Evolutionary conservation across 2,888 invertebrate genomes (phyloP).

Genomic region (Himalopsyche kuldschensis): DNA sequence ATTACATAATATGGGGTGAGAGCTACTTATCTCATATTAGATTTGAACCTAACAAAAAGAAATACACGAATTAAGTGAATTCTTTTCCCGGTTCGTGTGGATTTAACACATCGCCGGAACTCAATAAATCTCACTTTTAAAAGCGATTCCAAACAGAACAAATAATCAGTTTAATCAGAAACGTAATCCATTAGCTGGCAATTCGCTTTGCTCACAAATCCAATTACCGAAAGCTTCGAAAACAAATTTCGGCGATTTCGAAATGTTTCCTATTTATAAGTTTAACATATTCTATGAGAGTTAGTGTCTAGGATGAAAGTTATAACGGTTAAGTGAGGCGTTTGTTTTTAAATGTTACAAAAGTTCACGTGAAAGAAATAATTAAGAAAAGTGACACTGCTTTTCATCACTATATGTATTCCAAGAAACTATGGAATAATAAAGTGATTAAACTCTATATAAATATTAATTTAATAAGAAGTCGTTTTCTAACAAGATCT

Average conservation of each 20-base stretch:
- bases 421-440: too few relatives aligned
- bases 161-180: neutral
- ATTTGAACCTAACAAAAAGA: neutral
- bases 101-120: neutral
- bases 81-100: neutral
- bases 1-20: too few relatives aligned
- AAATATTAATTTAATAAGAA: too few relatives aligned
- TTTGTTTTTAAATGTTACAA: too few relatives aligned
- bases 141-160: neutral
- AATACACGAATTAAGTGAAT: neutral
- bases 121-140: neutral
- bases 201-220: neutral
- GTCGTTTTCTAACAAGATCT: too few relatives aligned
- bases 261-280: neutral
- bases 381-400: too few relatives aligned
- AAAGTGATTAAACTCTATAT: too few relatives aligned
- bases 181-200: neutral
- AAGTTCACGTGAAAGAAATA: too few relatives aligned
- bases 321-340: too few relatives aligned
- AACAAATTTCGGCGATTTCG: neutral
- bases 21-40: too few relatives aligned
- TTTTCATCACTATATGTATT: too few relatives aligned
- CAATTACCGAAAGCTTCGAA: neutral
- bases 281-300: neutral
- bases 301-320: neutral